These are phyloP conservation scores for Drosophila koepferae DNA, from an alignment of 2,888 invertebrate species.

Conservation along the genomic window DNA sequence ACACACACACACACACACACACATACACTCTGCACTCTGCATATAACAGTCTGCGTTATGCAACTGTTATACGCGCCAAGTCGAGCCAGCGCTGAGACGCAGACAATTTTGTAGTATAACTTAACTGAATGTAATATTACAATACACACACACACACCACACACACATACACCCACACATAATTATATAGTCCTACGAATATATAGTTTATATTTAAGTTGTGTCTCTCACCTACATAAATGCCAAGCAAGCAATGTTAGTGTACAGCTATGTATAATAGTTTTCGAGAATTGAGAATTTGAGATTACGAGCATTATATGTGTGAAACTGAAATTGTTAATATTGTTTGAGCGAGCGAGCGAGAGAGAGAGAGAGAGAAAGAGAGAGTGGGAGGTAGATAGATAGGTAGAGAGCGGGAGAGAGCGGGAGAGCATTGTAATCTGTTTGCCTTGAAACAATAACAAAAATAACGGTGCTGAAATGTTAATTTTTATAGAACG, in stretches of 20 bases:
- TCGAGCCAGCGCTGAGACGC: neutral
- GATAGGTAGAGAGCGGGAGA: neutral
- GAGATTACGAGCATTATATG: constrained; percentile 22
- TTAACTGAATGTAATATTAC: constrained; percentile 7
- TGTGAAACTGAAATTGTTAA: constrained; percentile 37
- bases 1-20: neutral
- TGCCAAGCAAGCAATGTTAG: constrained; percentile 50
- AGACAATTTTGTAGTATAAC: constrained; percentile 11
- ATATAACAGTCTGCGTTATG: constrained; percentile 9
- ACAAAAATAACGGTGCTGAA: constrained; percentile 83
- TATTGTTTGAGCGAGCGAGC: constrained; percentile 28
- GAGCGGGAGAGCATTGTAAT: constrained; percentile 58
- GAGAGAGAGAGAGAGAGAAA: constrained; percentile 18
- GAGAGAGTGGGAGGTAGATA: neutral
- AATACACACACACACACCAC: constrained; percentile 15
- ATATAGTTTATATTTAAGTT: constrained; percentile 33
- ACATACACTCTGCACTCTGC: constrained; percentile 15
- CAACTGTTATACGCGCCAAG: constrained; percentile 23
- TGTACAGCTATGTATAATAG: constrained; percentile 52
- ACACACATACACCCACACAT: constrained; percentile 1
- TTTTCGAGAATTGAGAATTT: constrained; percentile 41
- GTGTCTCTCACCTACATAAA: constrained; percentile 45
- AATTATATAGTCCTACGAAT: constrained; percentile 21
- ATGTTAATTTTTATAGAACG: constrained; percentile 81
- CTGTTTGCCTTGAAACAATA: constrained; percentile 81